phyloP scores from a whole-genome alignment of 1,140 invertebrate genomes.

The Tetramorium simillimum region DNA sequence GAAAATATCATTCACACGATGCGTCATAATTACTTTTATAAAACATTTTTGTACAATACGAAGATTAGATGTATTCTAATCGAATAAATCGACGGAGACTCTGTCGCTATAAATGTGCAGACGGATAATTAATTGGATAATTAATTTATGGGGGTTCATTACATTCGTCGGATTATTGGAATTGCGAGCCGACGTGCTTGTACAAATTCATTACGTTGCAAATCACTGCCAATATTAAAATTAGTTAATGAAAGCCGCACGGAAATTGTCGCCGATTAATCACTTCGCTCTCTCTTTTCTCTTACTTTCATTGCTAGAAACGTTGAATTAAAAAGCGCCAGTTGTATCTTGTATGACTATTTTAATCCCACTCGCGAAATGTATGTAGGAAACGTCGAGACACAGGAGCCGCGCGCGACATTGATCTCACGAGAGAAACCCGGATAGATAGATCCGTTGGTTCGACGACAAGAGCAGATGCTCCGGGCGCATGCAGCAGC shows the following conservation, averaged over 20 bases:
- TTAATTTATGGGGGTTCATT: slow-evolving; percentile 11
- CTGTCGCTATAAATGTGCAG: neutral
- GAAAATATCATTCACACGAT: neutral
- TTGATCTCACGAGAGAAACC: neutral
- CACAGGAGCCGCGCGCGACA: neutral
- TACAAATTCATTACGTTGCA: slow-evolving; percentile 16
- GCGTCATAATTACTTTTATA: neutral
- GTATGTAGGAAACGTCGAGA: neutral
- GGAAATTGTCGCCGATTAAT: neutral
- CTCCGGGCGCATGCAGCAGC: neutral
- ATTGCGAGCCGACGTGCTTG: neutral
- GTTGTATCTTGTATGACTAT: neutral
- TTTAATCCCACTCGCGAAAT: neutral
- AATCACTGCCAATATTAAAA: slow-evolving; percentile 14
- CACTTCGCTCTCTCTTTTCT: neutral
- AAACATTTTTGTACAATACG: neutral
- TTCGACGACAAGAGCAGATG: slow-evolving; percentile 28
- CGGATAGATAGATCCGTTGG: slow-evolving; percentile 28
- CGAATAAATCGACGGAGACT: neutral
- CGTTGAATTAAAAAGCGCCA: neutral
- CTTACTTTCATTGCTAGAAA: neutral
- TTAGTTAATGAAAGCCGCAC: neutral
- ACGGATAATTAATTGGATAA: slow-evolving; percentile 3
- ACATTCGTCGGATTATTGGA: neutral
- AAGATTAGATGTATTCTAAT: neutral